Base-by-base conservation (phyloP, 2,888 invertebrate genomes). In the Drosophila gaucha region DNA sequence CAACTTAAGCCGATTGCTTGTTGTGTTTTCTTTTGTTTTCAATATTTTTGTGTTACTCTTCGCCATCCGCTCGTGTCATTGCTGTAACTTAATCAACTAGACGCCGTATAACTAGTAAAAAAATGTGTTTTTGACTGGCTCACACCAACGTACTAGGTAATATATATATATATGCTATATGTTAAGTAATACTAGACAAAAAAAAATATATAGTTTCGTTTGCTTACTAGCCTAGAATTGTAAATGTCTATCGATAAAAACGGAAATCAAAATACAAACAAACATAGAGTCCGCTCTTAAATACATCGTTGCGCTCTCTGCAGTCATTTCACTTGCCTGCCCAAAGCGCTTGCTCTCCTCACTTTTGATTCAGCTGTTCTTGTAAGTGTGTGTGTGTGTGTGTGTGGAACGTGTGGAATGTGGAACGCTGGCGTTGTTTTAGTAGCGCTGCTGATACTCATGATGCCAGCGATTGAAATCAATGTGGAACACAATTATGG, bases 381-480 rank as follows among this genome's bases (percentile, higher is more conserved):
- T 26, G 26, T 26, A 6, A 5, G 26, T 28, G 10, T 24, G 16
- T 39, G 12, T 16, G 14, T 50, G 20, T n/a, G 6, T 20, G 10
- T 14, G 12, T 6, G 9, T 30, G 28, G 46, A 35, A 20, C 14
- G 30, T 36, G 44, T 41, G 55, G 54, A 65, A 55, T 36, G 57
- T 51, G 38, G 51, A 35, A 24, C n/a, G 41, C n/a, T n/a, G n/a
- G n/a, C n/a, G n/a, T n/a, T n/a, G n/a, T n/a, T 31, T 38, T 94
- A 97, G 93, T 97, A 97, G 88, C 97, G 95, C 92, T 97, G 97
- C 91, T 98, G 97, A 92, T 97, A 98, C 92, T 98, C 97, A 92
- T 98, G 97, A 92, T 98, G 98, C 98, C 98, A 98, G 90, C 97
- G 94, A 93, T 99, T 99, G 94, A 99, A 99, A 93, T 99, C 99